Evolutionary conservation across 1,140 invertebrate genomes (phyloP), one percentile per base, ranked within the genome.

Genomic region (Eulimnadia texana): DNA sequence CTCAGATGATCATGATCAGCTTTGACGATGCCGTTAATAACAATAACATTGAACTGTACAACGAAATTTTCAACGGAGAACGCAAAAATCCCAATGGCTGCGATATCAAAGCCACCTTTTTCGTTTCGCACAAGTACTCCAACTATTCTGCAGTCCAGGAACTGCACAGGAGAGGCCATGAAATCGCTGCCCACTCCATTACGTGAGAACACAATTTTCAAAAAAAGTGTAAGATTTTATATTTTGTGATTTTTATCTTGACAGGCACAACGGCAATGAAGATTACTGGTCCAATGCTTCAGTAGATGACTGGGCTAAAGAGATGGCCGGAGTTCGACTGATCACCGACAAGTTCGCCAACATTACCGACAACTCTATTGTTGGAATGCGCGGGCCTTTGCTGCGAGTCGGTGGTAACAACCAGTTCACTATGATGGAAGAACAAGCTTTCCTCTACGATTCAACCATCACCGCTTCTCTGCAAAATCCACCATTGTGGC

Each of bases 401-500:
- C 74, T 97, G 27, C 77, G 90, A 24, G 90, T 95, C 0, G 93
- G 93, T 63, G 93, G 93, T 22, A 93, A 95, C 77, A 93, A 93
- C 71, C 92, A 96, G 75, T 96, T 96, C 76, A 90, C 87, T 60
- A 96, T 96, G 91, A 94, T 95, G 90, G 91, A 94, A 75, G 90
- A 93, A 72, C 90, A 95, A 72, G 88, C 89, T 20, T 96, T 96
- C 80, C 75, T 95, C 9, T 97, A 95, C 72, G 93, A 96, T 71
- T 93, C 91, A 10, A 93, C 91, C 16, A 94, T 97, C 70, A 94
- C 91, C 0, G 90, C 92, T 16, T 88, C 91, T 3, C 76, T 95
- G 16, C 90, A 86, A 64, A 92, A 94, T 68, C 90, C 88, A 16
- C 92, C 92, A 19, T 80, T 96, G 28, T 97, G 92, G 92, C 93